Conservation (phyloP, 1,140 invertebrate genomes). For the Lycorma delicatula region DNA sequence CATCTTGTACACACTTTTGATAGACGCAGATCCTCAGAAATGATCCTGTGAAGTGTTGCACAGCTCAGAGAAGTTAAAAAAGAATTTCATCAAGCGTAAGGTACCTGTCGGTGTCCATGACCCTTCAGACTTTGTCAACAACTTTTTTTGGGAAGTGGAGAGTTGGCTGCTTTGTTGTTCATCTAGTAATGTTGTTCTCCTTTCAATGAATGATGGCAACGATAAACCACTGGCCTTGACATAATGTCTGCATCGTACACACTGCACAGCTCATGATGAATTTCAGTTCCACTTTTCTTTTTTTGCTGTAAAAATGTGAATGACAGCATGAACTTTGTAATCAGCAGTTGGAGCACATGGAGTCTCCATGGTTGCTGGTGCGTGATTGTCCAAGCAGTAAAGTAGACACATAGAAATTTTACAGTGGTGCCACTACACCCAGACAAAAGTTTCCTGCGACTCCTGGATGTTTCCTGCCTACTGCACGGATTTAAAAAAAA, state of each 20-base stretch:
- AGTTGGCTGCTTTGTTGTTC: too few species aligned
- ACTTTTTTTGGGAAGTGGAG: too few species aligned
- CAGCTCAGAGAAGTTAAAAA: too few species aligned
- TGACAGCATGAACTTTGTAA: background rate
- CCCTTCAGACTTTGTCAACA: too few species aligned
- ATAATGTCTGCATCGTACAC: background rate
- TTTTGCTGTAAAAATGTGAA: background rate
- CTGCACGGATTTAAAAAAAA: background rate
- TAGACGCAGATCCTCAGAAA: too few species aligned
- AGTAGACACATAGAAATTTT: too few species aligned
- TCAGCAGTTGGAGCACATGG: background rate
- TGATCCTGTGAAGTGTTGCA: too few species aligned
- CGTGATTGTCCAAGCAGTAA: too few species aligned
- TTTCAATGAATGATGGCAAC: background rate
- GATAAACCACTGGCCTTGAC: background rate
- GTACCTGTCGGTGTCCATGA: too few species aligned
- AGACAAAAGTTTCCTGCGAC: background rate
- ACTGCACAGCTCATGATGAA: background rate
- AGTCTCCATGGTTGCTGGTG: background rate
- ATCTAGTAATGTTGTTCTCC: too few species aligned
- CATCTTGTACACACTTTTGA: too few species aligned
- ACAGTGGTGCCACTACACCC: background rate
- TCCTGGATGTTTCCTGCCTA: background rate
- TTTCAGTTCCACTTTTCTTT: background rate
- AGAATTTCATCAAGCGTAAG: too few species aligned